Evolutionary conservation across 2,797 vertebrate species (phyloP), one percentile per base, ranked within the genome.

Genomic region (Anableps anableps): DNA sequence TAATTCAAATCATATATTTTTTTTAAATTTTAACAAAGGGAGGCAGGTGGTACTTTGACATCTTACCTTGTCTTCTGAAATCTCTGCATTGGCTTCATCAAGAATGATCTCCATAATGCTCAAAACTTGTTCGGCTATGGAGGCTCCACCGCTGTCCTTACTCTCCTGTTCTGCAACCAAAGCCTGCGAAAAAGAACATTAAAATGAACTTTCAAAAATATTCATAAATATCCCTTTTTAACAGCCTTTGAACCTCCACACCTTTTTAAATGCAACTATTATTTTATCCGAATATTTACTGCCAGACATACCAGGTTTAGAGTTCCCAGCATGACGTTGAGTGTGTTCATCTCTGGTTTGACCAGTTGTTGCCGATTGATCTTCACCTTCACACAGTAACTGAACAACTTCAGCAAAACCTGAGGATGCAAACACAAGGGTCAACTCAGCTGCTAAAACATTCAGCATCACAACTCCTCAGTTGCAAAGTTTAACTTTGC

Each of bases 101-200:
- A 99, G 93, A 83, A 99, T 99, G 88, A 99, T 99, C 93, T 99
- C 99, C 98, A 99, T 99, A 86, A 99, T 99, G 91, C 98, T 99
- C 26, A 99, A 96, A 84, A 99, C 99, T 91, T 99, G 99, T 81
- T 99, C 99, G 0, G 99, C 99, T 91, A 99, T 98, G 0, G 98
- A 97, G 0, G 99, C 98, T 45, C 99, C 99, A 0, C 99, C 99
- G 0, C 98, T 99, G 94, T 99, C 98, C 82, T 99, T 99, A 83
- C 97, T 99, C 86, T 99, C 99, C 90, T 99, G 99, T 87, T 99
- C 99, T 5, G 99, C 98, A 86, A 99, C 96, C 90, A 99, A 93
- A 11, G 98, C 99, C 98, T 99, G 82, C 60, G 41, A n/a, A n/a
- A 66, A 58, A 83, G 34, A 29, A 80, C 8, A 82, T 53, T 9